These are phyloP conservation scores for Heloderma charlesbogerti DNA, from an alignment of 2,113 vertebrate genomes.

Conservation along the genomic window DNA sequence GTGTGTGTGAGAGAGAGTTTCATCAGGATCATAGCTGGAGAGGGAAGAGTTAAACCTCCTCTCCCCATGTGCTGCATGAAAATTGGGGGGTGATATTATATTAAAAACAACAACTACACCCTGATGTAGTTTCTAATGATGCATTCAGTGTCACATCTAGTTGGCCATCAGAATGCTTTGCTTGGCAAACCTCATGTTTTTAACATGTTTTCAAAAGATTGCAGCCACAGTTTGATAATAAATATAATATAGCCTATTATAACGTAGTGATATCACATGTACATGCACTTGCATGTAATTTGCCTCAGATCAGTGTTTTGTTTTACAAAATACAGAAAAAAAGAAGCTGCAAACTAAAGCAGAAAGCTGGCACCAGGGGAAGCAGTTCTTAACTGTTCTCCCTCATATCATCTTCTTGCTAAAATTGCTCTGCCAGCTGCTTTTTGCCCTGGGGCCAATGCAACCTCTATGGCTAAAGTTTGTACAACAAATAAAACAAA, in stretches of 20 bases:
- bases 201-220: not conserved
- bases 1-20: no score
- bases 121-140: not conserved
- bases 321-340: not conserved
- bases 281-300: no score
- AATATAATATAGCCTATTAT: not conserved
- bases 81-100: not conserved
- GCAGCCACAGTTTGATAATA: not conserved
- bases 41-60: not conserved
- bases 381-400: not conserved
- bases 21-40: not conserved
- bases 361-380: not conserved
- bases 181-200: not conserved
- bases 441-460: not conserved
- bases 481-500: not conserved
- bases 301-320: no score
- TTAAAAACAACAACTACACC: not conserved
- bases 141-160: not conserved
- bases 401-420: not conserved
- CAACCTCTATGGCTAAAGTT: not conserved
- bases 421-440: not conserved
- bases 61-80: not conserved
- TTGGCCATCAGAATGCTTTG: not conserved
- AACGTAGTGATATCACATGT: no score
- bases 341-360: not conserved